Evolutionary conservation across 2,888 invertebrate species (phyloP).

Genomic region (Chalcis sispes): DNA sequence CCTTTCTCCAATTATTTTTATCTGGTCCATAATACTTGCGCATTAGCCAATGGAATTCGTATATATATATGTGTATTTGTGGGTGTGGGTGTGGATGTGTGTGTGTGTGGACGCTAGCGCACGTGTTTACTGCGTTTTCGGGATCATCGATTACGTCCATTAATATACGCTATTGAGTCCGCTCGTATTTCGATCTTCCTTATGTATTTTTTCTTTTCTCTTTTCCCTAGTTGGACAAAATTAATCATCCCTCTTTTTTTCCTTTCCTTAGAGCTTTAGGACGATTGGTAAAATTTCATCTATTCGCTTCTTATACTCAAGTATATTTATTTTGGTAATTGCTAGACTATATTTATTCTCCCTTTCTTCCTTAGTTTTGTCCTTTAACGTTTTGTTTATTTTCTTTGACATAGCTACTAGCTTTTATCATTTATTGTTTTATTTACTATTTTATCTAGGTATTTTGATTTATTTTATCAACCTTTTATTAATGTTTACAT

Average conservation of each 20-base stretch:
- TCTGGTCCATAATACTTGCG: too few relatives aligned
- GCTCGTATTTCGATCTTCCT: not conserved
- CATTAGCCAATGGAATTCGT: too few relatives aligned
- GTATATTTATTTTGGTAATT: conserved; percentile 36
- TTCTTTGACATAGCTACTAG: too few relatives aligned
- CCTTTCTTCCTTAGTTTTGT: not conserved
- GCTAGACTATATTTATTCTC: conserved; percentile 14
- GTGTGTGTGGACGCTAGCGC: not conserved
- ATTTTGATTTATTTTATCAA: too few relatives aligned
- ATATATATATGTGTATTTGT: too few relatives aligned
- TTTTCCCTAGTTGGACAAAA: not conserved
- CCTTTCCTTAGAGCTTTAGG: not conserved
- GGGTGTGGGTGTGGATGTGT: too few relatives aligned
- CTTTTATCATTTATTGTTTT: too few relatives aligned
- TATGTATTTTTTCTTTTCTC: too few relatives aligned
- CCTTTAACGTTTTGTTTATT: too few relatives aligned
- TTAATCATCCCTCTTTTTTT: conserved; percentile 24
- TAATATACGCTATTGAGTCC: conserved; percentile 1
- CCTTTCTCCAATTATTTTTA: too few relatives aligned
- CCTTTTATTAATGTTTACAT: too few relatives aligned
- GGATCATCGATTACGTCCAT: conserved; percentile 23
- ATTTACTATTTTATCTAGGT: too few relatives aligned
- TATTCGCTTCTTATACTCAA: not conserved
- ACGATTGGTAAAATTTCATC: conserved; percentile 14
- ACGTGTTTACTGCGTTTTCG: conserved; percentile 19